Evolutionary conservation across 2,113 vertebrate genomes (phyloP).

Genomic region (Strix uralensis): DNA sequence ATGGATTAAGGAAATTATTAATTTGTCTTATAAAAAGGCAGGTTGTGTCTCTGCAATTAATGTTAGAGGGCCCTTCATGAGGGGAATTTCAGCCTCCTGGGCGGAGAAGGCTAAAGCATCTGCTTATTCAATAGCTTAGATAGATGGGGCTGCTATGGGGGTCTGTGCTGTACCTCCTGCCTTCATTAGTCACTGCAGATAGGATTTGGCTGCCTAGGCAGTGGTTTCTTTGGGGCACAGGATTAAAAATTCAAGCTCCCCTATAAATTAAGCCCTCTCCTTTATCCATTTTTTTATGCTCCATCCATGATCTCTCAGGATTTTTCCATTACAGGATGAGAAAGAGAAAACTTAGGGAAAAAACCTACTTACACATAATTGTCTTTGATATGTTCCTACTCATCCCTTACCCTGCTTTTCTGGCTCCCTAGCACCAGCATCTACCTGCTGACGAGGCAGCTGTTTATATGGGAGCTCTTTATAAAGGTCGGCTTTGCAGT

Average conservation of each 20-base stretch:
- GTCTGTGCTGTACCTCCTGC: conserved; percentile 4
- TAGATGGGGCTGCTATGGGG: background rate
- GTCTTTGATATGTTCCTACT: background rate
- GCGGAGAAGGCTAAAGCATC: conserved; percentile 16
- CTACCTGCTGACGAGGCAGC: background rate
- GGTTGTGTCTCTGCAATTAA: conserved; percentile 52
- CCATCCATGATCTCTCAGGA: background rate
- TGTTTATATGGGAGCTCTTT: background rate
- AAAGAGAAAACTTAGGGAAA: background rate
- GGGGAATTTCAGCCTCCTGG: conserved; percentile 62
- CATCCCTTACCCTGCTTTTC: background rate
- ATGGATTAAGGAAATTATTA: conserved; percentile 64
- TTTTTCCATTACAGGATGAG: background rate
- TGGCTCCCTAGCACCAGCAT: background rate
- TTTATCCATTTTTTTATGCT: background rate
- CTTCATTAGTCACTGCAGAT: conserved; percentile 41
- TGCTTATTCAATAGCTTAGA: conserved; percentile 34
- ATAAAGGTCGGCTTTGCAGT: background rate
- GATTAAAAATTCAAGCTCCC: conserved; percentile 44
- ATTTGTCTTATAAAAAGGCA: conserved; percentile 57
- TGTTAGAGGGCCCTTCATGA: conserved; percentile 45
- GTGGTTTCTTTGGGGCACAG: conserved; percentile 55
- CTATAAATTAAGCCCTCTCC: conserved; percentile 29
- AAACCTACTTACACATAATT: background rate
- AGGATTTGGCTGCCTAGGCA: conserved; percentile 28